Percentiles rank a stretch among this genome's conserved stretches.
These are phyloP conservation scores for Bombus confusus DNA, from an alignment of 1,140 invertebrate genomes.

Conservation along the genomic window DNA sequence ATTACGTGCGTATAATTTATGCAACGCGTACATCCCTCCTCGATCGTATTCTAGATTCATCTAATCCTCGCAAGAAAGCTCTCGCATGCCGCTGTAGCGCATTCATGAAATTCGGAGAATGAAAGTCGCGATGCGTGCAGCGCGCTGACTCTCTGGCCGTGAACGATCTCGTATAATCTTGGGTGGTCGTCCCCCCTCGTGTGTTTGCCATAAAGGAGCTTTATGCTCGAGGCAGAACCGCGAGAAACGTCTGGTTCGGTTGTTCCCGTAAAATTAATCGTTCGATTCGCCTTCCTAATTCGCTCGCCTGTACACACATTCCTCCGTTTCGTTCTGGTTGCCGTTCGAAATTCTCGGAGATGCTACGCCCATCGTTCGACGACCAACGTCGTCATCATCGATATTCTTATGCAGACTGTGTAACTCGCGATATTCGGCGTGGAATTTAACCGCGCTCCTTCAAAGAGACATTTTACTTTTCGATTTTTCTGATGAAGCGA, in stretches of 20 bases:
- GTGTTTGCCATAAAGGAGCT: conserved; percentile 46
- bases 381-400: background rate
- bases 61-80: background rate
- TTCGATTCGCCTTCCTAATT: conserved; percentile 36
- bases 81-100: no score
- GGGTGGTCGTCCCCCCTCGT: conserved; percentile 39
- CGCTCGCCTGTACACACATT: conserved; percentile 2
- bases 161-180: conserved; percentile 15
- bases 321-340: background rate
- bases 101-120: conserved; percentile 28
- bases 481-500: background rate
- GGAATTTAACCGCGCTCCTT: background rate
- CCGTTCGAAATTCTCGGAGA: background rate
- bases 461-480: background rate
- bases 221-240: conserved; percentile 31
- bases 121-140: conserved; percentile 12
- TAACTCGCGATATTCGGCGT: background rate
- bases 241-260: conserved; percentile 26
- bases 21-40: background rate
- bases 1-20: conserved; percentile 4
- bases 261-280: conserved; percentile 55
- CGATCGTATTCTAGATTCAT: no score
- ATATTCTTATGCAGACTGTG: background rate
- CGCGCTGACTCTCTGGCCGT: background rate
- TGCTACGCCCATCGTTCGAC: background rate